Conservation (phyloP, 2,113 vertebrate genomes). For the Nyctibius bracteatus region DNA sequence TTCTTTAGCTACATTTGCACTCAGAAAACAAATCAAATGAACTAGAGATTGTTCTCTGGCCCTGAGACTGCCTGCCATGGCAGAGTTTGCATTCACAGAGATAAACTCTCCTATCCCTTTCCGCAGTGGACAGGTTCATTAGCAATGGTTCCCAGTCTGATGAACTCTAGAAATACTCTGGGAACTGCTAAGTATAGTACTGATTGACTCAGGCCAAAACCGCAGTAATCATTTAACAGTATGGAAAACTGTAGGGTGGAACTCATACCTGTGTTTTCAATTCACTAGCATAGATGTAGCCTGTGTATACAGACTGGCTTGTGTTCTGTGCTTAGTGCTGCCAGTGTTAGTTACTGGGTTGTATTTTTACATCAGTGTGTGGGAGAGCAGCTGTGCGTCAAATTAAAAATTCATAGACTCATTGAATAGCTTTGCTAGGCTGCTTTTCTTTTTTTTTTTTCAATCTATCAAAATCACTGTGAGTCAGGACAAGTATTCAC, state of each 20-base stretch:
- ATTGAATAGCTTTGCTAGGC: not conserved
- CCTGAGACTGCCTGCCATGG: not conserved
- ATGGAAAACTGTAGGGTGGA: not conserved
- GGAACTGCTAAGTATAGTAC: not conserved
- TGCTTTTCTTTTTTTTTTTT: not conserved
- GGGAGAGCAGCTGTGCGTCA: not conserved
- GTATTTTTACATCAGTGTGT: not conserved
- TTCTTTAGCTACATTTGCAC: not conserved
- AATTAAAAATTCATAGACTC: not conserved
- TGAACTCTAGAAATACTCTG: not conserved
- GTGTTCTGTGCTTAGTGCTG: not conserved
- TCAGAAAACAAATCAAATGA: not conserved
- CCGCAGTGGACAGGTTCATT: not conserved
- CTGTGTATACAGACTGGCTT: not conserved
- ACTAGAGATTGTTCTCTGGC: not conserved
- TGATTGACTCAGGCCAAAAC: not conserved
- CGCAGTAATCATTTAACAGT: not conserved
- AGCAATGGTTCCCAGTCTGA: not conserved
- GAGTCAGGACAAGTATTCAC: not conserved
- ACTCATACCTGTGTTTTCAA: not conserved
- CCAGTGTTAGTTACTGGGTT: not conserved
- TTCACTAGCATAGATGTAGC: not conserved
- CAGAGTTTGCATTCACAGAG: not conserved
- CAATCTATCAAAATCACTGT: not conserved
- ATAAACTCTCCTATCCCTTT: not conserved